Evolutionary conservation across 2,888 invertebrate species (phyloP), one percentile per base, ranked within the genome.

Genomic region (Carterocephalus palaemon): DNA sequence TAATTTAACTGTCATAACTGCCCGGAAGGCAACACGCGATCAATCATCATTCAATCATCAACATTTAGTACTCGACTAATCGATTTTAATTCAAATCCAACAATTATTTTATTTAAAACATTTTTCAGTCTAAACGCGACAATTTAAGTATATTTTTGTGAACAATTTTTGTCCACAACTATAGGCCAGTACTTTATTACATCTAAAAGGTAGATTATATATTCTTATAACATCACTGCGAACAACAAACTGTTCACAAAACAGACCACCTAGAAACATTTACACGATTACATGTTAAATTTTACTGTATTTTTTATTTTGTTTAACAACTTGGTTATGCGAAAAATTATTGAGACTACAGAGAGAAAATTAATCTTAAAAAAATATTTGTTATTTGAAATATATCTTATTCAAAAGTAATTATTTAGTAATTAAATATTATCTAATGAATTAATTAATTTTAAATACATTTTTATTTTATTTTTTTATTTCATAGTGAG

Each of bases 341-440:
- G 46, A 64, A 59, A 36, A 64, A 64, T 64, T 65, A 23, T 52
- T 48, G 36, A 64, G 66, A 67, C 32, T 53, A 49, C 59, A 66
- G 67, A 63, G 48, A 64, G 62, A 67, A 62, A 47, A 43, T 56
- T 60, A 64, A 49, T 45, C 46, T 60, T 63, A 63, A 66, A 63
- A 12, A 23, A 65, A 58, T 26, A 20, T 36, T 39, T n/a, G n/a
- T n/a, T n/a, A n/a, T n/a, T n/a, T n/a, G n/a, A n/a, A n/a, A n/a
- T n/a, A n/a, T n/a, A n/a, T n/a, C n/a, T n/a, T n/a, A n/a, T n/a
- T n/a, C n/a, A n/a, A n/a, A n/a, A n/a, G n/a, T n/a, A n/a, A n/a
- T n/a, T n/a, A n/a, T n/a, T n/a, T n/a, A n/a, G n/a, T n/a, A n/a
- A n/a, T n/a, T n/a, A n/a, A n/a, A n/a, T n/a, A n/a, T n/a, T n/a